Evolutionary conservation across 2,113 vertebrate species (phyloP), one percentile per base, ranked within the genome.

Genomic region (Charina bottae): DNA sequence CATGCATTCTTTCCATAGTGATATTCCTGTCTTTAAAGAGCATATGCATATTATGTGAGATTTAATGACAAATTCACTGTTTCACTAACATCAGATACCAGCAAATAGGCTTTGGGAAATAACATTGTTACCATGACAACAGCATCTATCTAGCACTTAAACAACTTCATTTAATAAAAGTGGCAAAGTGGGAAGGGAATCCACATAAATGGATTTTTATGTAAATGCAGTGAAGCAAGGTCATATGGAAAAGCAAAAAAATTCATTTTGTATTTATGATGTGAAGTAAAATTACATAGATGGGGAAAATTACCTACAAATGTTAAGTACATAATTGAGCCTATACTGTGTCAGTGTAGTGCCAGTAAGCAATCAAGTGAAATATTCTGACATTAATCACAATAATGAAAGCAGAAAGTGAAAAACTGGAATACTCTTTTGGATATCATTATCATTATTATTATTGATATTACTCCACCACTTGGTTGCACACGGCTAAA

Each of bases 51-150:
- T 84, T 92, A 72, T 83, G 55, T 93, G 94, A 90, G 58, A 28
- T 96, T 96, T 96, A 97, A 96, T 97, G 95, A 96, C 95, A 97
- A 97, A 95, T 92, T 94, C 94, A 60, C 90, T 94, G 94, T 95
- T 95, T 97, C 62, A 60, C 83, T 95, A 94, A 95, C 91, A 92
- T 92, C 83, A 96, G 93, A 96, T 88, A 94, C 58, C 92, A 94
- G 94, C 95, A 97, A 96, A 97, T 94, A 90, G 89, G 64, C 62
- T 96, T 89, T 92, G 90, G 95, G 92, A 96, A 96, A 97, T 95
- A 93, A 91, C 2, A 54, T 83, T 78, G 90, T 96, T 94, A 62
- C 95, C 93, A 94, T 23, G 26, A 96, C 94, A 96, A 96, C 96
- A 89, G 91, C 92, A 94, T 94, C 91, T 95, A 92, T 55, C 93